A percentile compares a stretch with the other conserved stretches of the same genome.
Conservation (phyloP, 2,888 invertebrate genomes). For the Trichogramma evanescens region DNA sequence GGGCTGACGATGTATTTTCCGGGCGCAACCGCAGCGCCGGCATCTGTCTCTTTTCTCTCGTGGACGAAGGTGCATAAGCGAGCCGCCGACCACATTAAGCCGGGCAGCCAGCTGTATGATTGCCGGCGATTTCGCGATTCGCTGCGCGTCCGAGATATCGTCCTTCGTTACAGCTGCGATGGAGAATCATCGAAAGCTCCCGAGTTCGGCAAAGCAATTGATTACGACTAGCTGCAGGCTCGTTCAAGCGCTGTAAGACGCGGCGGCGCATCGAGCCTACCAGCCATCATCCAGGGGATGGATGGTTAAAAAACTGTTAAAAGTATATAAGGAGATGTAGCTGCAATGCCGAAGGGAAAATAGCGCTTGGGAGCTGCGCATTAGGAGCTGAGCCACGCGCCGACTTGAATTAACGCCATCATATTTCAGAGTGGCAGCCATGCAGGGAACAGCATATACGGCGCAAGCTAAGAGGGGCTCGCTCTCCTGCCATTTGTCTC, state of each 20-base stretch:
- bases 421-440: slow-evolving; percentile 42
- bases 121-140: slow-evolving; percentile 32
- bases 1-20: slow-evolving; percentile 40
- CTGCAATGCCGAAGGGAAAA: too few species aligned
- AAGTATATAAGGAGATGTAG: too few species aligned
- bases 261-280: too few species aligned
- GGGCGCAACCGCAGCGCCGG: slow-evolving; percentile 4
- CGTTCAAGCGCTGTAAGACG: too few species aligned
- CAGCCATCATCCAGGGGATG: too few species aligned
- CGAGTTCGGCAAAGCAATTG: slow-evolving; percentile 15
- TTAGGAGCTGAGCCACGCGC: slow-evolving; percentile 32
- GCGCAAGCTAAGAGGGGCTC: slow-evolving; percentile 30
- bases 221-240: not conserved
- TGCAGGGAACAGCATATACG: not conserved
- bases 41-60: too few species aligned
- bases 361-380: too few species aligned
- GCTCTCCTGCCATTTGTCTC: slow-evolving; percentile 38
- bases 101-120: slow-evolving; percentile 44
- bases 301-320: too few species aligned
- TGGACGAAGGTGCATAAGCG: too few species aligned
- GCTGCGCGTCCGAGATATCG: slow-evolving; percentile 11
- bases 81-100: too few species aligned
- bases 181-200: slow-evolving; percentile 23
- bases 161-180: slow-evolving; percentile 1
- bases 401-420: slow-evolving; percentile 45